Conservation (phyloP, 1,140 invertebrate genomes). For the Helicoverpa zea region DNA sequence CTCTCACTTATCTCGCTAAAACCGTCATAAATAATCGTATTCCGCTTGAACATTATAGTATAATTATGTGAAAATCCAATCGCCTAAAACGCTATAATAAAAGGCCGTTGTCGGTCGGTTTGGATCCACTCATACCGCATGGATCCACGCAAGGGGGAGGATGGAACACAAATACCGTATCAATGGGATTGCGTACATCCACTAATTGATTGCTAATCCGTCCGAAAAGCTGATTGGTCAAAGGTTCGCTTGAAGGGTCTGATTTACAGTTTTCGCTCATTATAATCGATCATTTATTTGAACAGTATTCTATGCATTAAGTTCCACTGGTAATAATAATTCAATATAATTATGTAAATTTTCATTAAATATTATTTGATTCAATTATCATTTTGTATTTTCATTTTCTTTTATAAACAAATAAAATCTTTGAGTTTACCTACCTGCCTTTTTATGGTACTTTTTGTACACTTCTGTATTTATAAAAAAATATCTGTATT, state of each 20-base stretch:
- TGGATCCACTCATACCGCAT: slow-evolving; percentile 37
- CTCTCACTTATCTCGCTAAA: slow-evolving; percentile 48
- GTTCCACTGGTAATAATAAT: no score
- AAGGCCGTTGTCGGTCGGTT: slow-evolving; percentile 45
- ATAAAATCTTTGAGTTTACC: no score
- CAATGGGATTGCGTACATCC: slow-evolving; percentile 44
- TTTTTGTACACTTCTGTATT: no score
- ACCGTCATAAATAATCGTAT: slow-evolving; percentile 56
- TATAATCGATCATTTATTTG: not conserved
- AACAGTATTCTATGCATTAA: not conserved
- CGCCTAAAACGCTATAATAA: slow-evolving; percentile 56
- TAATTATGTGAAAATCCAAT: slow-evolving; percentile 59
- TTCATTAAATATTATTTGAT: no score
- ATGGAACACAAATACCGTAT: slow-evolving; percentile 47
- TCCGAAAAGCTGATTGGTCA: slow-evolving; percentile 44
- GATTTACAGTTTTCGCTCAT: not conserved
- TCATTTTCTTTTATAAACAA: no score
- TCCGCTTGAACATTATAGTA: slow-evolving; percentile 53
- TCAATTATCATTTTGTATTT: no score
- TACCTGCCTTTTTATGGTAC: no score
- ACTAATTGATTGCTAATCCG: slow-evolving; percentile 53
- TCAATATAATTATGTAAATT: no score
- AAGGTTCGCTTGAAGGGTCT: slow-evolving; percentile 35
- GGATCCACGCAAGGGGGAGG: slow-evolving; percentile 14
- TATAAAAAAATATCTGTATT: no score